Conservation (phyloP, 2,797 vertebrate genomes). For the Mormyrops attenuatus region DNA sequence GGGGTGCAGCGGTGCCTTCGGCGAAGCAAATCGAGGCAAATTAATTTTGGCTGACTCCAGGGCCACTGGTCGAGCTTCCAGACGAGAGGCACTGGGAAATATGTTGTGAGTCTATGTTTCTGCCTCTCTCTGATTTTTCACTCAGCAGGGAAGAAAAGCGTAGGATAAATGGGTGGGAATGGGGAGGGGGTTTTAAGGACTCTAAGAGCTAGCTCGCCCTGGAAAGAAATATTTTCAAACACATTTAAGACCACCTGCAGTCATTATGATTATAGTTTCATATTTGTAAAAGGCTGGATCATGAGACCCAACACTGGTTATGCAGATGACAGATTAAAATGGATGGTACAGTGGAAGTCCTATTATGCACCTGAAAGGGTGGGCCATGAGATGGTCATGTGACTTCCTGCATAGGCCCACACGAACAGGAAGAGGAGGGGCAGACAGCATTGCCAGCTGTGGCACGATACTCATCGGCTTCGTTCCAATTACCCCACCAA, state of each 20-base stretch:
- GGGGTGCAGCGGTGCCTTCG: background rate
- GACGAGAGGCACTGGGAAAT: background rate
- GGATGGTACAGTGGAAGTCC: background rate
- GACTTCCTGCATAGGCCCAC: slow-evolving; percentile 14
- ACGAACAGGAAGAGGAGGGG: background rate
- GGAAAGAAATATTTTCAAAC: background rate
- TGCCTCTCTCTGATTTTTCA: slow-evolving; percentile 6
- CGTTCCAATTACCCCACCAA: background rate
- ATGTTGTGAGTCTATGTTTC: background rate
- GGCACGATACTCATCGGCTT: background rate
- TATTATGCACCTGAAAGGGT: slow-evolving; percentile 8
- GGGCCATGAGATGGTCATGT: background rate
- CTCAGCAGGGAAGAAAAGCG: background rate
- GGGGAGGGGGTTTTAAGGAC: slow-evolving; percentile 12
- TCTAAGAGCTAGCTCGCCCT: background rate
- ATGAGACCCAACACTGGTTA: background rate
- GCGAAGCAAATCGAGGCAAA: background rate
- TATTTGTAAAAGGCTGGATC: slow-evolving; percentile 1
- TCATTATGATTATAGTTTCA: slow-evolving; percentile 15
- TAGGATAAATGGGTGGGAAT: slow-evolving; percentile 5
- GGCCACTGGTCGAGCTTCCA: background rate
- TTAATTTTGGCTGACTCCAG: background rate
- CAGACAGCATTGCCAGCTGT: background rate
- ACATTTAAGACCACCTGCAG: slow-evolving; percentile 7
- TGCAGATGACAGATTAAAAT: background rate